phyloP scores from a whole-genome alignment of 2,888 invertebrate species.

The Euspilapteryx auroguttella region DNA sequence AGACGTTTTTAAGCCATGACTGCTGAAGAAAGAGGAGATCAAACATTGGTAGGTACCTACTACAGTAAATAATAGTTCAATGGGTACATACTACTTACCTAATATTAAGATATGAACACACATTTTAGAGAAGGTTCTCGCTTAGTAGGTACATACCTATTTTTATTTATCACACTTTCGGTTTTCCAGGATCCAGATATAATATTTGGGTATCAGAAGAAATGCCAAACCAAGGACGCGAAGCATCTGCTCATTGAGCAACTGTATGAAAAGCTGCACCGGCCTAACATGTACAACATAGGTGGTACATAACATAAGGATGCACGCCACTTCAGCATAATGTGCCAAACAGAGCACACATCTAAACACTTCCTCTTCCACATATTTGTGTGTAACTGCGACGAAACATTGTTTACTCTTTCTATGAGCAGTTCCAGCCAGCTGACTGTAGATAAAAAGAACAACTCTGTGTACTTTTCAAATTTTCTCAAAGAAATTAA shows the following conservation, averaged over 20 bases:
- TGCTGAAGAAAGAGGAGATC: too few relatives aligned
- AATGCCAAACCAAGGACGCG: slow-evolving; percentile 25
- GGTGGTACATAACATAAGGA: slow-evolving; percentile 37
- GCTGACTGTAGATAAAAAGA: slow-evolving; percentile 21
- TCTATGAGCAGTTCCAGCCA: slow-evolving; percentile 20
- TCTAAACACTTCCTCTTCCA: slow-evolving; percentile 29
- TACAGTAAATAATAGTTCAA: too few relatives aligned
- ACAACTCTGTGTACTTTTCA: slow-evolving; percentile 18
- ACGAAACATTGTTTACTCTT: slow-evolving; percentile 20
- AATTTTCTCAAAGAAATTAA: slow-evolving; percentile 16
- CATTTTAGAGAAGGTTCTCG: too few relatives aligned
- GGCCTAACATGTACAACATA: slow-evolving; percentile 36
- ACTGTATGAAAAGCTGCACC: slow-evolving; percentile 30
- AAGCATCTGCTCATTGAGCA: slow-evolving; percentile 32
- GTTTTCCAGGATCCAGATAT: too few relatives aligned
- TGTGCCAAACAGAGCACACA: slow-evolving; percentile 27
- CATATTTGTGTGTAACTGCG: slow-evolving; percentile 27
- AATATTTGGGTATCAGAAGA: slow-evolving; percentile 23
- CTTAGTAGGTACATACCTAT: too few relatives aligned
- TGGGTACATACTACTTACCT: too few relatives aligned
- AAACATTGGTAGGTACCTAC: too few relatives aligned
- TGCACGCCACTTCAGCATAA: slow-evolving; percentile 33
- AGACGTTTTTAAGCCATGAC: too few relatives aligned
- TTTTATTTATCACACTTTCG: too few relatives aligned
- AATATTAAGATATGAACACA: too few relatives aligned